Evolutionary conservation across 2,113 vertebrate species (phyloP).

Genomic region (Syngnathus typhle): DNA sequence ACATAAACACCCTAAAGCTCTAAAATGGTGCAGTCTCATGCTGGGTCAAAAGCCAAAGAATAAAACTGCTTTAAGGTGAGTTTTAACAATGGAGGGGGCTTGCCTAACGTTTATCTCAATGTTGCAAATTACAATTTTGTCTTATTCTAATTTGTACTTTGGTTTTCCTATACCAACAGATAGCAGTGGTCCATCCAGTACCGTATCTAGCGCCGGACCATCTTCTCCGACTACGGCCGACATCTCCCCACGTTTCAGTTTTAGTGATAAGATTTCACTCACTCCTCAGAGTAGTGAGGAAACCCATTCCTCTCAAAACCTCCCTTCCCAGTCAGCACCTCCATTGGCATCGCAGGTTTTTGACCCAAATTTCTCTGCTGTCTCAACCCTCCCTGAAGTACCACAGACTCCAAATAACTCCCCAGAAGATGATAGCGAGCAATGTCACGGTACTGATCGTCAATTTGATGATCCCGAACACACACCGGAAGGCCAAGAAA

Average conservation of each 20-base stretch:
- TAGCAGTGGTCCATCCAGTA: conserved; percentile 94
- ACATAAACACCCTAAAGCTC: too few species aligned
- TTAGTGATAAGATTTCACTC: conserved; percentile 77
- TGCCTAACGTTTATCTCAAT: too few species aligned
- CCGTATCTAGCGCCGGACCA: conserved; percentile 90
- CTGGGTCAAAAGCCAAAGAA: too few species aligned
- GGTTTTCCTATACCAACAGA: conserved; percentile 70
- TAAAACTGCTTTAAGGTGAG: too few species aligned
- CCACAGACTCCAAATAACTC: conserved; percentile 46
- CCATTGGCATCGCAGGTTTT: conserved; percentile 8
- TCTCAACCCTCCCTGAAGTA: conserved; percentile 15
- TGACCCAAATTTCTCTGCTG: conserved; percentile 1
- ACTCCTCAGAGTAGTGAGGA: conserved; percentile 79
- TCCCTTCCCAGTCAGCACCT: conserved; percentile 23
- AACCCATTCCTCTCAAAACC: conserved; percentile 55
- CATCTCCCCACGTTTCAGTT: conserved; percentile 82
- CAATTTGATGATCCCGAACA: background rate
- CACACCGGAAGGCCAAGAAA: background rate
- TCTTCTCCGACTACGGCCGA: conserved; percentile 85
- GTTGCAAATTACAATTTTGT: background rate
- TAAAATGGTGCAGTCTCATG: too few species aligned
- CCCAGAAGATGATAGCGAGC: conserved; percentile 28
- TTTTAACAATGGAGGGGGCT: too few species aligned
- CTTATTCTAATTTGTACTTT: background rate
- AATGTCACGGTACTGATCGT: background rate